Conservation (phyloP, 2,888 invertebrate genomes). For the Cataglyphis albicans region DNA sequence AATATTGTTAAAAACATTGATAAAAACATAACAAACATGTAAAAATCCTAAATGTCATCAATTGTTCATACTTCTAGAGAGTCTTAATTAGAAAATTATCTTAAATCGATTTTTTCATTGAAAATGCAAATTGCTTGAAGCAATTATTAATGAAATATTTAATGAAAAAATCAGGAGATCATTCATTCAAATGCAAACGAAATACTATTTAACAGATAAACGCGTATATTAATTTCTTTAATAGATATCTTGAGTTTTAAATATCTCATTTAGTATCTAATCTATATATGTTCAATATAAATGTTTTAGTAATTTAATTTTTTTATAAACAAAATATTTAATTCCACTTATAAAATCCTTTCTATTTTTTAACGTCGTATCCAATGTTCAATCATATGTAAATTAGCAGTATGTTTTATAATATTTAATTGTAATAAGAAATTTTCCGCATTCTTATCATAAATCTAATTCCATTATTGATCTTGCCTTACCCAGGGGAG, state of each 20-base stretch:
- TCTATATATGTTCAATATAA: too few relatives aligned
- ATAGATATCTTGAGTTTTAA: neutral
- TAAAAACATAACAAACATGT: too few relatives aligned
- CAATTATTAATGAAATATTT: neutral
- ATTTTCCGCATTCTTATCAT: neutral
- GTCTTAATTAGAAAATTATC: neutral
- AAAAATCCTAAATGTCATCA: too few relatives aligned
- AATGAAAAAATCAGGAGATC: too few relatives aligned
- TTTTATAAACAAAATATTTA: neutral
- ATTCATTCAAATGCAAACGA: neutral
- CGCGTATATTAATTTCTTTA: too few relatives aligned
- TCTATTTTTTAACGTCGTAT: too few relatives aligned
- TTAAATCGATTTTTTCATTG: neutral
- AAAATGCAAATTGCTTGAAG: neutral
- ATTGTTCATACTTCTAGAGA: too few relatives aligned
- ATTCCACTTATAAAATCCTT: too few relatives aligned
- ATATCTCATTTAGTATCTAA: neutral
- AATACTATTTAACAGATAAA: neutral
- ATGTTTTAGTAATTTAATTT: neutral
- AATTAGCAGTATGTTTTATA: neutral
- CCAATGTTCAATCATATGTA: neutral
- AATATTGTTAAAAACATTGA: too few relatives aligned
- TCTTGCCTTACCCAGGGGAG: neutral
- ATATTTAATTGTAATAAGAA: neutral
- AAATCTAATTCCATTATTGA: neutral